Evolutionary conservation across 1,140 invertebrate species (phyloP).

Genomic region (Drosophila kepulauana): DNA sequence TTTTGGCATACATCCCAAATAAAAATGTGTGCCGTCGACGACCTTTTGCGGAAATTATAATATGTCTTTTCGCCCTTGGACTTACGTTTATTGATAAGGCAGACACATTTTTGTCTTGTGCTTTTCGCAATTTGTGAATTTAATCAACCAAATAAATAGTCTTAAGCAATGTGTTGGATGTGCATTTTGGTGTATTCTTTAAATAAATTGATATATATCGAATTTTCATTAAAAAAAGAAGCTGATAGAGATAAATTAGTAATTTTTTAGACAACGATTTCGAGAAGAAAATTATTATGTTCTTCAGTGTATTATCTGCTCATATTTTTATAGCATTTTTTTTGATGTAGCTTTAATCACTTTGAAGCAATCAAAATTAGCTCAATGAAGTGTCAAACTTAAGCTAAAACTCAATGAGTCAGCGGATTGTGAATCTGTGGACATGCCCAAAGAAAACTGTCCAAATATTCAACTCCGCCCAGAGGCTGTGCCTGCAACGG

Average conservation of each 20-base stretch:
- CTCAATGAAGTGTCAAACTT: constrained; percentile 71
- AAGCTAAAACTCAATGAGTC: constrained; percentile 48
- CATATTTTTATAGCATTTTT: not conserved
- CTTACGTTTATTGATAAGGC: constrained; percentile 38
- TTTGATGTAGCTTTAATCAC: not conserved
- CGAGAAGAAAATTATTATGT: not conserved
- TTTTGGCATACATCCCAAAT: constrained; percentile 57
- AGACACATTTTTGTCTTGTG: constrained; percentile 20
- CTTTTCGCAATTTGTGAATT: constrained; percentile 47
- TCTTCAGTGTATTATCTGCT: not conserved
- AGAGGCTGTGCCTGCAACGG: constrained; percentile 44
- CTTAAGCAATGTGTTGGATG: not conserved
- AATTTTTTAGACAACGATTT: not conserved
- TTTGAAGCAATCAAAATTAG: constrained; percentile 42
- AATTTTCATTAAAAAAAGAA: not conserved
- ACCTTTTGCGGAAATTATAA: constrained; percentile 81
- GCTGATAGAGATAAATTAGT: not conserved
- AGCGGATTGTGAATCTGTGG: constrained; percentile 35
- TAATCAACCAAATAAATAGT: constrained; percentile 51
- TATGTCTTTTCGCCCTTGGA: constrained; percentile 41
- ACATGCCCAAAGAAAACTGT: constrained; percentile 43
- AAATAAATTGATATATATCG: not conserved
- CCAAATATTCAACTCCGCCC: constrained; percentile 69
- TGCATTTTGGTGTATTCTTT: not conserved
- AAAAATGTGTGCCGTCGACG: constrained; percentile 41